Base-by-base conservation (phyloP, 64 coral and sea anemone species). In the Hydrozoanthus tunicans region DNA sequence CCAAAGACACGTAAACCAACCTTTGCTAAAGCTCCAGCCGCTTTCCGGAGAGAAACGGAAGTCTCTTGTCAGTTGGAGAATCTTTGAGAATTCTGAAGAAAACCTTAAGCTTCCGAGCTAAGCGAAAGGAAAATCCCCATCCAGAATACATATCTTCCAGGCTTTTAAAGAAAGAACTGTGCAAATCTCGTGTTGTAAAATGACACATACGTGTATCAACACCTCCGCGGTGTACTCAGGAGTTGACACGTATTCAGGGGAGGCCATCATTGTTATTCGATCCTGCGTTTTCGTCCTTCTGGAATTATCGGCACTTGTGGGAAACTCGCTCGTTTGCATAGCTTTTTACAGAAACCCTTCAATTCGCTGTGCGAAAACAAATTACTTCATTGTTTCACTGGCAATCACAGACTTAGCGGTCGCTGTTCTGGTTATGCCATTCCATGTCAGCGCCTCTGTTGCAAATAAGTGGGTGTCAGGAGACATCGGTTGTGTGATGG, bases 361-460 rank as follows among this genome's bases (percentile, higher is more conserved):
- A 15, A 80, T 94, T 17, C 79, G 93, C 8, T 59, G 59, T 23
- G 69, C 73, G 3, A 57, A 80, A 4, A 83, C 93, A 27, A 94
- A 94, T 51, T 83, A 85, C 20, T 62, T 94, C 15, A 90, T 94
- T 9, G 15, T 94, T 15, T 94, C 93, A 4, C 51, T 94, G 51
- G 93, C 93, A 5, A 53, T 91, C 79, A 85, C 93, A 5, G 93
- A 94, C 78, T 69, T 94, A 78, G n/a, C 90, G 6, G 90, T 89
- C 1, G 93, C 71, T 51, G 79, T 75, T 53, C 64, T 94, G 7
- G 23, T 80, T 3, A 90, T 94, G 79, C 79, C 79, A 82, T 82
- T 82, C 26, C 53, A 53, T 62, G 60, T 82, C 17, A 62, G 62
- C 24, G 79, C 56, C 14, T 62, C 62, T 24, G 58, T 82, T 82